Percentiles rank a stretch among this genome's conserved stretches.
Conservation (phyloP, 2,113 vertebrate genomes). For the Chrysochloris asiatica region DNA sequence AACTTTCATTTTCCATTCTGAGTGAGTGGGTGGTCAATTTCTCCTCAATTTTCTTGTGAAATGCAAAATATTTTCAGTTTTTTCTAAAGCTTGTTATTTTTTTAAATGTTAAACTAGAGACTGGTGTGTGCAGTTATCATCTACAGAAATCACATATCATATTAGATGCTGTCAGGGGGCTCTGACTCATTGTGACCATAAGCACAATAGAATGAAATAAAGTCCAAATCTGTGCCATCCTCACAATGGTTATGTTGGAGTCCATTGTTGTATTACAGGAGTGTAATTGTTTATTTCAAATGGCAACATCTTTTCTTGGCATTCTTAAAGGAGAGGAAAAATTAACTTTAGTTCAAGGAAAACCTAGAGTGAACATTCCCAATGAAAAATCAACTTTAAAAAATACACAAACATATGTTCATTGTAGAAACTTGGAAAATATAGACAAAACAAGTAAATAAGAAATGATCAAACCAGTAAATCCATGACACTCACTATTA, state of each 20-base stretch:
- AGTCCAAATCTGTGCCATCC: too few relatives aligned
- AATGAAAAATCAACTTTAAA: conserved; percentile 42
- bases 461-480: not conserved
- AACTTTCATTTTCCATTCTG: conserved; percentile 32
- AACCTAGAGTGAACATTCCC: not conserved
- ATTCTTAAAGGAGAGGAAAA: not conserved
- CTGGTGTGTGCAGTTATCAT: not conserved
- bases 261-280: too few relatives aligned
- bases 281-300: not conserved
- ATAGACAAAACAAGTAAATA: not conserved
- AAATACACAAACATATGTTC: not conserved
- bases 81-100: not conserved
- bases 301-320: not conserved
- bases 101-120: conserved; percentile 25
- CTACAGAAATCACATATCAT: conserved; percentile 40
- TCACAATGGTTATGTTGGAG: too few relatives aligned
- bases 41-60: not conserved
- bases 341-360: conserved; percentile 49
- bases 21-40: conserved; percentile 38
- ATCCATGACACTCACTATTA: not conserved
- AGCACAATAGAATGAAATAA: too few relatives aligned
- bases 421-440: conserved; percentile 45
- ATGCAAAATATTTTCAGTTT: not conserved
- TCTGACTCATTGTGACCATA: too few relatives aligned
- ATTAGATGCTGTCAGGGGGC: too few relatives aligned